Evolutionary conservation across 2,888 invertebrate species (phyloP).

Genomic region (Diarsia rubi): DNA sequence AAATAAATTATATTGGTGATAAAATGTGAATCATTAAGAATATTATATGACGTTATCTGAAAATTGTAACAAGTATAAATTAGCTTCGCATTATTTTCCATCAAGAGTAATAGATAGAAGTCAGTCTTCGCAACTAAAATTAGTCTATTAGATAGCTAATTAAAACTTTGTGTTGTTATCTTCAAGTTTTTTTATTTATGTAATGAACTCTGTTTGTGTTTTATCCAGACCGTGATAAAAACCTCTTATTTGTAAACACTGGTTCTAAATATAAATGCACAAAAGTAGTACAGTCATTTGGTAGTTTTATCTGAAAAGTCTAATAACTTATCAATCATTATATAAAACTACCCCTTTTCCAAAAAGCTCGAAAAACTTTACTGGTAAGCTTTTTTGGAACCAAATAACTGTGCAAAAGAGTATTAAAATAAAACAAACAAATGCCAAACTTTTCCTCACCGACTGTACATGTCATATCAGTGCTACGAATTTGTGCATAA

Average conservation of each 20-base stretch:
- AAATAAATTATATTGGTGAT: constrained; percentile 28
- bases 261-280: neutral
- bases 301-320: too few species aligned
- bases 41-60: constrained; percentile 31
- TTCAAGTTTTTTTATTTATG: neutral
- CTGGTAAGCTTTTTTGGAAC: too few species aligned
- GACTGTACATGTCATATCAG: constrained; percentile 60
- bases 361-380: too few species aligned
- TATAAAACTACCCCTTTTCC: too few species aligned
- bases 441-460: constrained; percentile 8
- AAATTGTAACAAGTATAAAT: neutral
- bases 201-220: neutral
- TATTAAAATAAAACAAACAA: constrained; percentile 12
- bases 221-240: neutral
- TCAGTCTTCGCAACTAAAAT: neutral
- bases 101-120: neutral
- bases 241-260: neutral
- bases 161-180: neutral
- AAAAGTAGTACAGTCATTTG: neutral
- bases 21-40: constrained; percentile 7
- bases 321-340: too few species aligned
- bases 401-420: neutral
- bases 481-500: constrained; percentile 57
- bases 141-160: neutral
- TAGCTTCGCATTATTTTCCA: constrained; percentile 12